Evolutionary conservation across 2,888 invertebrate species (phyloP), one percentile per base, ranked within the genome.

Genomic region (Busseola fusca): DNA sequence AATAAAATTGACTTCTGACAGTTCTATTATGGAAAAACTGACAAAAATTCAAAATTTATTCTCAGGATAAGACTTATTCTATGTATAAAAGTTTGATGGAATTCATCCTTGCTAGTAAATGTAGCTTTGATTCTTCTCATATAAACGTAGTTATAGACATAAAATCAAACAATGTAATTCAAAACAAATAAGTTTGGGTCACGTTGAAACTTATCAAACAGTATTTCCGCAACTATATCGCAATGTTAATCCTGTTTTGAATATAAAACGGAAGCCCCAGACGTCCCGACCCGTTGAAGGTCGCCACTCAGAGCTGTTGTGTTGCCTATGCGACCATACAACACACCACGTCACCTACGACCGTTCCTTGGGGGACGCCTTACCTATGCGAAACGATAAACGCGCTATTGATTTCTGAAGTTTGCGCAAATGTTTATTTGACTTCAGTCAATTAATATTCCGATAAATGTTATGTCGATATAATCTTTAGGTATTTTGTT

Each of bases 271-370:
- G 75, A 63, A 74, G 62, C 54, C 40, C 70, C 48, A 75, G 66
- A 66, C 63, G 64, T 76, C 69, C 57, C 48, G 73, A 73, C 77
- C 59, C 76, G 66, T 37, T 27, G 59, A 80, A 79, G 73, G 81
- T 74, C 52, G 25, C 21, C 34, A 42, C 10, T 64, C 42, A 9
- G 27, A 14, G 34, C 57, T 10, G 30, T 68, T 67, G 67, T 45
- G n/a, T 34, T 45, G 18, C 56, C 57, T 52, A n/a, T 45, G 27
- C 25, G 37, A 34, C 56, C 18, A 27, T 27, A 34, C 2, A 25
- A n/a, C n/a, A n/a, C n/a, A 58, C 42, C 54, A 42, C 54, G 68
- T 56, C 67, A 68, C 67, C 64, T 64, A 64, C 1, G 52, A 65
- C n/a, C 48, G 64, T 37, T 30, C 74, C 79, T 42, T 74, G 64